These are phyloP conservation scores for Drosophila paracracens DNA, from an alignment of 2,888 invertebrate species.

Conservation along the genomic window DNA sequence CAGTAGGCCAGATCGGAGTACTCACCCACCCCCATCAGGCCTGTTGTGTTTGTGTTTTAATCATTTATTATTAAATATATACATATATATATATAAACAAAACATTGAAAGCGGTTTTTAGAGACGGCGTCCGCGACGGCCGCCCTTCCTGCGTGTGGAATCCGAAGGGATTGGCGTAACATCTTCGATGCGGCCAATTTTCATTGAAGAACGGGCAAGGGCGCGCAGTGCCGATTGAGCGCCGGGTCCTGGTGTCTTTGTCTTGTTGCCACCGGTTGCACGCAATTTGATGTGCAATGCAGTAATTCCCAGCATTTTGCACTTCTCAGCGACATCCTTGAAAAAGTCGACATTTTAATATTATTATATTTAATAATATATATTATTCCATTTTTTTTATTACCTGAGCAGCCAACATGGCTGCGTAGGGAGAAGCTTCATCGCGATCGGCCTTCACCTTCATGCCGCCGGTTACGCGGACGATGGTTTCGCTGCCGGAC, in stretches of 20 bases:
- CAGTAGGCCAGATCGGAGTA: conserved; percentile 93
- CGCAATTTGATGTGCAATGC: conserved; percentile 99
- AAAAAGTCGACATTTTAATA: not conserved
- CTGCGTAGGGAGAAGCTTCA: conserved; percentile 99
- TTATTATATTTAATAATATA: not conserved
- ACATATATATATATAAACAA: not conserved
- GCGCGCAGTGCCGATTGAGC: conserved; percentile 99
- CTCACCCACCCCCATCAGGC: conserved; percentile 92
- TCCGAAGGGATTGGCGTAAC: conserved; percentile 99
- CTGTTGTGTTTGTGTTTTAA: conserved; percentile 89
- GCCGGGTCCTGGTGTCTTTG: conserved; percentile 99
- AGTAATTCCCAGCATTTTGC: conserved; percentile 98
- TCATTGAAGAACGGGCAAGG: conserved; percentile 99
- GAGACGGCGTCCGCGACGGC: conserved; percentile 99
- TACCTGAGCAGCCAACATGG: conserved; percentile 99
- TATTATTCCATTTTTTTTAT: conserved; percentile 18
- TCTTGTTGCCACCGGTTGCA: conserved; percentile 99
- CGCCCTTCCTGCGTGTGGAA: conserved; percentile 99
- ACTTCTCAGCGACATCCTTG: conserved; percentile 99
- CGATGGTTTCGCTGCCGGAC: conserved; percentile 97
- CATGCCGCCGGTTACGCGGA: conserved; percentile 99
- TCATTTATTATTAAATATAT: conserved; percentile 53
- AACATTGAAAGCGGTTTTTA: conserved; percentile 86
- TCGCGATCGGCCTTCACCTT: conserved; percentile 99
- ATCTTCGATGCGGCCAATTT: conserved; percentile 99